Conservation (phyloP, 2,113 vertebrate genomes). For the Hyperopisus bebe region DNA sequence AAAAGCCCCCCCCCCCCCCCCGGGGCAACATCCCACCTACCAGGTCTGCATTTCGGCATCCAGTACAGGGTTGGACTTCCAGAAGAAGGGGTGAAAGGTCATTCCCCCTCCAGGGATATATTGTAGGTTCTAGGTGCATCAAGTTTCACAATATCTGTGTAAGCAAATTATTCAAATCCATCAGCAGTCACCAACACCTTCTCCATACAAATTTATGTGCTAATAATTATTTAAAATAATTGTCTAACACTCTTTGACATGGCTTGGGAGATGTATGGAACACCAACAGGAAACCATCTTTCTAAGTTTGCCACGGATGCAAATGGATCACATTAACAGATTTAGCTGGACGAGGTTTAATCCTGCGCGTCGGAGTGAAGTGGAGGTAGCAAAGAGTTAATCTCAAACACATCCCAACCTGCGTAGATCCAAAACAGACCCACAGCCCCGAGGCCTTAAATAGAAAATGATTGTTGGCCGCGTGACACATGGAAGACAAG, state of each 20-base stretch:
- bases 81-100: not conserved
- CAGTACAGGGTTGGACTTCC: not conserved
- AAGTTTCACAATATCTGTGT: not conserved
- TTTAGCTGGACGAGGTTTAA: not conserved
- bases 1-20: not conserved
- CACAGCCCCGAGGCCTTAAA: not conserved
- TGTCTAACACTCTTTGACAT: not conserved
- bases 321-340: not conserved
- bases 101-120: not conserved
- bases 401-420: not conserved
- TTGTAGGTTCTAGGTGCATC: not conserved
- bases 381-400: not conserved
- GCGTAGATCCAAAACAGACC: not conserved
- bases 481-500: not conserved
- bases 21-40: not conserved
- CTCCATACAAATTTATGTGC: not conserved
- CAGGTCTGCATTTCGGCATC: not conserved
- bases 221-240: not conserved
- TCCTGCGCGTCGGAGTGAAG: not conserved
- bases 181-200: not conserved
- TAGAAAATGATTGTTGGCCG: not conserved
- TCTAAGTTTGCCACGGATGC: not conserved
- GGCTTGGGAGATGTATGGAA: not conserved
- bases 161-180: not conserved
- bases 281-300: not conserved